Evolutionary conservation across 2,888 invertebrate species (phyloP), one percentile per base, ranked within the genome.

Genomic region (Melieria picta): DNA sequence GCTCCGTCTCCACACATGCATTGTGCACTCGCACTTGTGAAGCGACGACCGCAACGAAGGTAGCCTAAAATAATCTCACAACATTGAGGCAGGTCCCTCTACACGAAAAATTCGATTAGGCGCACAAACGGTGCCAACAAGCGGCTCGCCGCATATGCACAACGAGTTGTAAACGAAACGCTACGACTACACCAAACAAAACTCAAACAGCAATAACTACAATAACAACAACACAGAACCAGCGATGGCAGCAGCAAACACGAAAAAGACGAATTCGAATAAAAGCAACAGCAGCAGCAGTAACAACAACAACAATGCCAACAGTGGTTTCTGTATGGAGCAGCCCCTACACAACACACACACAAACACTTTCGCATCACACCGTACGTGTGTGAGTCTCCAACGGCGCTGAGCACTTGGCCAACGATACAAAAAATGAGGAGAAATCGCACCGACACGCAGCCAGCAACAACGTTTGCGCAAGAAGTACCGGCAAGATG

Each of bases 51-150:
- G 30, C 30, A 13, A 11, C 52, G 13, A 55, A 69, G 61, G 68
- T 61, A 55, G 55, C 9, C 68, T 69, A 69, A 30, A 62, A 69
- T 61, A 56, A 62, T 69, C 62, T 69, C 62, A 52, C 55, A 69
- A 69, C 62, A 47, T 69, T 69, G 69, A 69, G 84, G 84, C 82
- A 83, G 82, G 84, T 83, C 82, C 82, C 82, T 83, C 84, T 82
- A 81, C 79, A 77, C 78, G 83, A 83, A 81, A 81, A 77, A 76
- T 76, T 72, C 57, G 75, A 83, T 75, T 79, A 83, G 82, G 82
- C 80, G 82, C 78, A 47, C 82, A 83, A 76, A 71, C 71, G 61
- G 46, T 13, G 52, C 55, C 75, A 73, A 75, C 62, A 71, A 62
- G 72, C 67, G n/a, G 46, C 56, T 50, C 48, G 42, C 48, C 48